Conservation (phyloP, 2,797 vertebrate species). For the Columba guinea region DNA sequence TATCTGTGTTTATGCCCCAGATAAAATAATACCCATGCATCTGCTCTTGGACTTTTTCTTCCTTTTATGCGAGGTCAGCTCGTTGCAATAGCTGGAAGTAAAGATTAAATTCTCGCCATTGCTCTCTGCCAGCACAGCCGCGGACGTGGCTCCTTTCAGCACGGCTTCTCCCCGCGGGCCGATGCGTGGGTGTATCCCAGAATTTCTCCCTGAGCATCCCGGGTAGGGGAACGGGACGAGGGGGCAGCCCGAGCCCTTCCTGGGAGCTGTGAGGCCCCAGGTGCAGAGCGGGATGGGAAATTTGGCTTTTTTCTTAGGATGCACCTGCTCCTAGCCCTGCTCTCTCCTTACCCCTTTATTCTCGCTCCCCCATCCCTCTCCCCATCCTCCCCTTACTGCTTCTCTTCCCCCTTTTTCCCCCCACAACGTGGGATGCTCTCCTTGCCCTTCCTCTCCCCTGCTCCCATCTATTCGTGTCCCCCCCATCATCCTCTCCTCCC, state of each 20-base stretch:
- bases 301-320: rapidly evolving
- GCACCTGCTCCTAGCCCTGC: background rate
- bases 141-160: background rate
- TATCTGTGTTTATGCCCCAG: background rate
- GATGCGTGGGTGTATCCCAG: rapidly evolving
- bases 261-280: background rate
- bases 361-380: background rate
- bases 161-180: rapidly evolving
- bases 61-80: rapidly evolving
- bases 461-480: background rate
- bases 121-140: background rate
- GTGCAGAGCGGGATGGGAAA: background rate
- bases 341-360: rapidly evolving
- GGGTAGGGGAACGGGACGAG: rapidly evolving
- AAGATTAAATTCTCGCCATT: rapidly evolving
- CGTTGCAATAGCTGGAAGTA: background rate
- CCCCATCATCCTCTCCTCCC: background rate
- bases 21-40: background rate
- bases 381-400: background rate
- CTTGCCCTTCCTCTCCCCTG: background rate
- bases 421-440: background rate
- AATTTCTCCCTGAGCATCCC: background rate
- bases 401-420: too few relatives aligned
- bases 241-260: background rate
- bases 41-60: background rate